Evolutionary conservation across 2,888 invertebrate species (phyloP).

Genomic region (Orchesellides sinensis): DNA sequence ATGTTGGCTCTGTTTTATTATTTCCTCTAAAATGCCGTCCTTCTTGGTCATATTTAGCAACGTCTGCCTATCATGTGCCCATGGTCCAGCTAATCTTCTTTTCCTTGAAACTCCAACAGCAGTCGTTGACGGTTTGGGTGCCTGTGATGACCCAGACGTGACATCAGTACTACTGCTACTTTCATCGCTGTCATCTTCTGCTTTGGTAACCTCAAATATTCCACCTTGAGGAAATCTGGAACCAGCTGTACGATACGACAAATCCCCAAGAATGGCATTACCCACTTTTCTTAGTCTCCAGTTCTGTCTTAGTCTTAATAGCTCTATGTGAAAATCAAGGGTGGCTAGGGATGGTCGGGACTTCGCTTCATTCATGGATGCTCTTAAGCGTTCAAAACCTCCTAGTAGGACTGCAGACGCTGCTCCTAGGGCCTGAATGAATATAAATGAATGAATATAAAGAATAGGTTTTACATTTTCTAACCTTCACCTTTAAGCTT

Average conservation of each 20-base stretch:
- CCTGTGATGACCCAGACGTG: background rate
- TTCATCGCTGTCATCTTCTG: slow-evolving; percentile 81
- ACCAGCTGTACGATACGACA: slow-evolving; percentile 96
- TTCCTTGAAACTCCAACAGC: slow-evolving; percentile 95
- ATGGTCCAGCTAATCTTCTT: slow-evolving; percentile 93
- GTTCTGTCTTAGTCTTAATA: slow-evolving; percentile 91
- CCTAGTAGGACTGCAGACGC: slow-evolving; percentile 90
- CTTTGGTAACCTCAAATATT: slow-evolving; percentile 96
- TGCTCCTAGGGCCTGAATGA: slow-evolving; percentile 86
- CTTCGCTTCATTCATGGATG: slow-evolving; percentile 86
- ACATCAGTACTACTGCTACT: slow-evolving; percentile 15
- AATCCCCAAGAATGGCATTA: slow-evolving; percentile 95
- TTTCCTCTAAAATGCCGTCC: slow-evolving; percentile 95
- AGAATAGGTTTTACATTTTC: slow-evolving; percentile 17
- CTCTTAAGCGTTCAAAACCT: slow-evolving; percentile 91
- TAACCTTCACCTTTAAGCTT: background rate
- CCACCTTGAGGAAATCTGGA: slow-evolving; percentile 96
- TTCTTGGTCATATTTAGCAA: slow-evolving; percentile 91
- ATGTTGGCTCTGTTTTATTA: slow-evolving; percentile 97
- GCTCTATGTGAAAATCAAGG: slow-evolving; percentile 94
- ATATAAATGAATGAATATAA: no score
- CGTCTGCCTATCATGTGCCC: slow-evolving; percentile 91
- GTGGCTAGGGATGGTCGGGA: slow-evolving; percentile 79
- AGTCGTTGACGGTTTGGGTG: slow-evolving; percentile 95
- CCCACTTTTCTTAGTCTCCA: slow-evolving; percentile 98